Evolutionary conservation across 2,888 invertebrate genomes (phyloP), one percentile per base, ranked within the genome.

Genomic region (Amiota communis): DNA sequence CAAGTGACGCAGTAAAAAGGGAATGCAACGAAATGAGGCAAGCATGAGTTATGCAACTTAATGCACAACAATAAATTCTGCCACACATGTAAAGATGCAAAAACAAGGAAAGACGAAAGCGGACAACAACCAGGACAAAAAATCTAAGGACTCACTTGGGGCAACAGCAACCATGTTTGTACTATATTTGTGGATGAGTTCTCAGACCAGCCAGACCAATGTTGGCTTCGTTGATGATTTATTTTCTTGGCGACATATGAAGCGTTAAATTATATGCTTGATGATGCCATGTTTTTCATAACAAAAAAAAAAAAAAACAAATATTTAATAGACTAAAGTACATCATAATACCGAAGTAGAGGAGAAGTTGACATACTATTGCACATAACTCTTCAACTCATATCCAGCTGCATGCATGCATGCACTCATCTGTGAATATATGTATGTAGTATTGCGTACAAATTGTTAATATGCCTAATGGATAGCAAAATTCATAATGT

Each of bases 51-150:
- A 74, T 83, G 70, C 82, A 79, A 81, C 81, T 80, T 85, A 82
- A 83, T 84, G 84, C 81, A 81, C 83, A 84, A 81, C 80, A 84
- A 84, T 83, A 83, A 85, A 83, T 83, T 85, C 80, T 82, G 86
- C 6, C 81, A 80, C 83, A 81, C 80, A 79, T 81, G 84, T 77
- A 78, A 76, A 67, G 75, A 13, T 9, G 51, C 51, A 68, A 63
- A 51, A 20, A 51, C 23, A 23, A 13, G 46, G 12, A 46, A 12
- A 9, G 63, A 46, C 46, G 46, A 12, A 23, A 10, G 11, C 13
- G 46, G 12, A 46, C 46, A 36, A 12, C 63, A 36, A 12, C 63
- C n/a, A 63, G 9, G 36, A 59, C 36, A 36, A 36, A 36, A 36
- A 36, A 36, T 36, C 2, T 36, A 36, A 36, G 36, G 36, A 36